Percentiles rank a stretch among this genome's conserved stretches.
These are phyloP conservation scores for Enteromius anoplus DNA, from an alignment of 2,797 vertebrate species.

Conservation along the genomic window DNA sequence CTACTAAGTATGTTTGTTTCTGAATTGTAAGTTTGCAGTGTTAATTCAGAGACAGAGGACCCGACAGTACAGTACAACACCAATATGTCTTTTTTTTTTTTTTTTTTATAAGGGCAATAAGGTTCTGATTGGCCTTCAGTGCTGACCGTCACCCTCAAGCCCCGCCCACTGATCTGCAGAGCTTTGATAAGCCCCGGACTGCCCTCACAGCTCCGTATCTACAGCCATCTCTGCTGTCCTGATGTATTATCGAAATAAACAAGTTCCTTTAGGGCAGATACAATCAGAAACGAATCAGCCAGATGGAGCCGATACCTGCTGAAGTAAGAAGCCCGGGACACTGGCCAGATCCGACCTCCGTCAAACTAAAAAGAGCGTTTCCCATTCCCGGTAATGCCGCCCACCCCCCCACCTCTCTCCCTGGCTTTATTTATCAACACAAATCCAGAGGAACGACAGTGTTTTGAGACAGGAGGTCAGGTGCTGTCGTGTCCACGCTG, in stretches of 20 bases:
- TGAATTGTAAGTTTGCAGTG: neutral
- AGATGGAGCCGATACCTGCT: conserved; percentile 42
- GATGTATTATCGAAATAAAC: conserved; percentile 75
- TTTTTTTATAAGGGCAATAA: neutral
- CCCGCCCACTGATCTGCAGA: conserved; percentile 50
- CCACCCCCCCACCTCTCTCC: neutral
- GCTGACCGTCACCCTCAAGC: neutral
- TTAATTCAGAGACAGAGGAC: neutral
- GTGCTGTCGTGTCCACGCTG: conserved; percentile 11
- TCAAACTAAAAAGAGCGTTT: conserved; percentile 41
- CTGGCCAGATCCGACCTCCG: neutral
- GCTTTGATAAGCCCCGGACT: conserved; percentile 64
- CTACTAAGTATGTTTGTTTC: neutral
- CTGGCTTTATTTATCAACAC: conserved; percentile 43
- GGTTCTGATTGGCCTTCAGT: neutral
- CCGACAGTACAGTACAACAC: neutral
- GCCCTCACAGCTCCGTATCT: conserved; percentile 68
- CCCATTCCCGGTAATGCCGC: neutral
- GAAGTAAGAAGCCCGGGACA: conserved; percentile 16
- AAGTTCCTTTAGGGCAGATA: conserved; percentile 74
- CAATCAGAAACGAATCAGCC: conserved; percentile 71
- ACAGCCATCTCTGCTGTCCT: conserved; percentile 66
- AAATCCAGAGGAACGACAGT: conserved; percentile 19
- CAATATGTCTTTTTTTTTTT: neutral
- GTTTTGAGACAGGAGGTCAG: conserved; percentile 25